Conservation (phyloP, 2,888 invertebrate species). For the Cerastis rubricosa region DNA sequence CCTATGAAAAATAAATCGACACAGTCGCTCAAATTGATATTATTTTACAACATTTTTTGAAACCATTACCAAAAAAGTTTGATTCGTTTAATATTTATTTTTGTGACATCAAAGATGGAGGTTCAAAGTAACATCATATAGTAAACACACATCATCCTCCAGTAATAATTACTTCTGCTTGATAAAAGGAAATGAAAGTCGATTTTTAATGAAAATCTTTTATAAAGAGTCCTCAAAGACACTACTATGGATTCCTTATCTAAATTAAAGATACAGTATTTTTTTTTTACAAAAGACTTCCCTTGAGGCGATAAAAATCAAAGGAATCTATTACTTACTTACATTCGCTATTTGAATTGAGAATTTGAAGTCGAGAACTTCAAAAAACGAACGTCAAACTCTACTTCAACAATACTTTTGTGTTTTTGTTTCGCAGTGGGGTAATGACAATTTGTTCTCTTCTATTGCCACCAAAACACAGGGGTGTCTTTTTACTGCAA, state of each 20-base stretch:
- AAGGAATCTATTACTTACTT: background rate
- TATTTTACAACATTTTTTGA: constrained; percentile 36
- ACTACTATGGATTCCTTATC: background rate
- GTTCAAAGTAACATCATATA: constrained; percentile 60
- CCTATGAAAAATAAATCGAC: constrained; percentile 20
- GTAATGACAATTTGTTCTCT: no score
- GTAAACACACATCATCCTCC: constrained; percentile 61
- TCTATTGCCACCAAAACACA: no score
- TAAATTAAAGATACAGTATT: background rate
- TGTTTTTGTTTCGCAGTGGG: no score
- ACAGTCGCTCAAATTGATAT: constrained; percentile 4
- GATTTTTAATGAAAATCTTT: constrained; percentile 16
- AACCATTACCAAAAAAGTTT: constrained; percentile 49
- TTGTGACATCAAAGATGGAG: constrained; percentile 62
- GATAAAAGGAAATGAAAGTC: constrained; percentile 14
- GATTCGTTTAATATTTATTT: constrained; percentile 62
- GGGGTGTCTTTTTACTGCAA: no score
- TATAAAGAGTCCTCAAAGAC: background rate
- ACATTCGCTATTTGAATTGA: background rate
- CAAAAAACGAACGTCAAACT: background rate
- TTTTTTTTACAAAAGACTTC: background rate
- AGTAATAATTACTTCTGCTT: constrained; percentile 65
- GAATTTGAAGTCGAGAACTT: background rate
- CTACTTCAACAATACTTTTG: background rate
- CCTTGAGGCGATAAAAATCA: background rate